Base-by-base conservation (phyloP, 53 echinoderm and acorn worm species). In the Apostichopus leukothele region DNA sequence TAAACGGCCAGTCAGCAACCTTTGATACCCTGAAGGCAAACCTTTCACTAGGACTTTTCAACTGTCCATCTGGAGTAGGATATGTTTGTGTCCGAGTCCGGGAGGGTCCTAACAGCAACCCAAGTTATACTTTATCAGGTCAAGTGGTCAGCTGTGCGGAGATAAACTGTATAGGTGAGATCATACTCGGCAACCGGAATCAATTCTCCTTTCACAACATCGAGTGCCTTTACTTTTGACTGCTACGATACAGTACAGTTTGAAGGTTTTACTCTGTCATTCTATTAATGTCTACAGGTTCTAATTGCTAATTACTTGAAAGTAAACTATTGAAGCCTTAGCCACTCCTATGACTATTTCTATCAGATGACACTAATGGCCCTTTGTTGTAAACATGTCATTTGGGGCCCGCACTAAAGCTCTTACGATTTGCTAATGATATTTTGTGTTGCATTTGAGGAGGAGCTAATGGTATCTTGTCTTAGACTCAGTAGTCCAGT, bases 1-100 rank as follows among this genome's bases (percentile, higher is more conserved):
- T 67, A 63, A 50, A 50, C 5, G 85, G 85, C 61, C 54, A 81
- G 54, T 13, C 66, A 13, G 14, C 27, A 11, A 26, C 63, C 11
- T 85, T 85, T 10, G n/a, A 67, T 11, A 67, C 66, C 50, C 85
- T 85, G 4, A 85, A 85, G 27, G 85, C 85, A 5, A 67, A 85
- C 50, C 63, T 85, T 21, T 57, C 26, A 9, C 50, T 67, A 5
- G 13, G 13, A 25, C 9, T 20, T 50, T 50, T 85, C 9, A 85
- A 39, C 18, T 85, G 85, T 67, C 85, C 85, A 9, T 27, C 63
- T 67, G 67, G 67, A 26, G 50, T 67, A 18, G 85, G 63, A 20
- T 85, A 85, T 60, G 9, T 85, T 10, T 85, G 85, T 67, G 67
- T 85, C 6, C 39, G 85, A 67, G 22, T 50, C 27, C 11, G 26